A percentile compares a stretch with the other conserved stretches of the same genome.
Evolutionary conservation across 2,888 invertebrate species (phyloP).

Genomic region (Tenthredo scrophulariae): DNA sequence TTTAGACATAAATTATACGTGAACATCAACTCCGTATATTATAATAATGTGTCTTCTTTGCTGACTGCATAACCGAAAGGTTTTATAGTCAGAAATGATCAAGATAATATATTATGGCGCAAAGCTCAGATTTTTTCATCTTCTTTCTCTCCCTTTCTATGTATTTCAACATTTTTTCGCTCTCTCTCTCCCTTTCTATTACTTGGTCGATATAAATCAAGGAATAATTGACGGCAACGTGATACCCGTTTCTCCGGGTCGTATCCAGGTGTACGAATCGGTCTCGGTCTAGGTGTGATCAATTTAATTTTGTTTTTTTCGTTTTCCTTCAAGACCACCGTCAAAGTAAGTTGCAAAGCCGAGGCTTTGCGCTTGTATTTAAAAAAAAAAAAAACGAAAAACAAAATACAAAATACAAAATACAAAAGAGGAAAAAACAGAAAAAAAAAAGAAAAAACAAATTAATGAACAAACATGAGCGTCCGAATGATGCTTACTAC

Average conservation of each 20-base stretch:
- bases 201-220: slow-evolving; percentile 54
- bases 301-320: neutral
- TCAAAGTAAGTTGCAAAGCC: slow-evolving; percentile 12
- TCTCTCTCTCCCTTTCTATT: slow-evolving; percentile 49
- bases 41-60: slow-evolving; percentile 1
- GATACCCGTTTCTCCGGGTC: slow-evolving; percentile 50
- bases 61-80: neutral
- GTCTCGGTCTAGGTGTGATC: slow-evolving; percentile 36
- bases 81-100: neutral
- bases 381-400: neutral
- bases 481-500: neutral
- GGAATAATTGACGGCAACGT: slow-evolving; percentile 57
- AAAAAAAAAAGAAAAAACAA: neutral
- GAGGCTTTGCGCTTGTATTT: neutral
- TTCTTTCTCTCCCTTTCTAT: neutral
- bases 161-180: neutral
- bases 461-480: neutral
- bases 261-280: slow-evolving; percentile 43
- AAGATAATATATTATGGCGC: slow-evolving; percentile 37
- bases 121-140: neutral
- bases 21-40: neutral
- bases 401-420: neutral
- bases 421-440: neutral
- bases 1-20: neutral
- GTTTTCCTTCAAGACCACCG: neutral